Base-by-base conservation (phyloP, 2,888 invertebrate species). In the Melieria picta region DNA sequence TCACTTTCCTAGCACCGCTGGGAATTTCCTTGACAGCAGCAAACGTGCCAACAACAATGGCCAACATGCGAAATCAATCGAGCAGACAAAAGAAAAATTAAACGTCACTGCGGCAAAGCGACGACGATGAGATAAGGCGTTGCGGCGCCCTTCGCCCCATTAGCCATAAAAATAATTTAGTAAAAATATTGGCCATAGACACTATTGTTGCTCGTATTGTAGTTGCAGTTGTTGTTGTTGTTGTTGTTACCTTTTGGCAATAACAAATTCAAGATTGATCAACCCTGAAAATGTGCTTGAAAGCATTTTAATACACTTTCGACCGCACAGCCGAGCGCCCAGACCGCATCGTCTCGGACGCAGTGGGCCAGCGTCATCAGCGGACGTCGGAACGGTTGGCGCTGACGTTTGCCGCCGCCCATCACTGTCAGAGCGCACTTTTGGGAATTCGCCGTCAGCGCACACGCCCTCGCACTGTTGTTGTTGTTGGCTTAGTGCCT, bases 1-100 rank as follows among this genome's bases (percentile, higher is more conserved):
- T 83, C 83, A 83, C 83, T 83, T 83, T 83, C 83, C 82, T 81
- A 83, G 74, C 82, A 82, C 83, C 82, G 81, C 78, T 80, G 83
- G 83, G 83, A 83, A 83, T 83, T 76, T 72, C 74, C 75, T 78
- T 77, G 73, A 75, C 74, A 76, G 75, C 75, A 74, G 66, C 63
- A 62, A 71, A 75, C 52, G 10, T 45, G 13, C 13, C 30, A 43
- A 13, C 45, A 48, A 71, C 60, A 72, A 74, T 75, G 60, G 67
- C 74, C 65, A 75, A 73, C 73, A 74, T 74, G 74, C 62, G 69
- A 74, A 75, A 76, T 69, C 74, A 74, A 77, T 77, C 73, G 74
- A 70, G 70, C 60, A 65, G 64, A 58, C 57, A 69, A 65, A 70
- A 70, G 65, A 70, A 60, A 70, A 70, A 70, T 70, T 58, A 65